Base-by-base conservation (phyloP, 1,140 invertebrate genomes). In the Drosophila bocki region DNA sequence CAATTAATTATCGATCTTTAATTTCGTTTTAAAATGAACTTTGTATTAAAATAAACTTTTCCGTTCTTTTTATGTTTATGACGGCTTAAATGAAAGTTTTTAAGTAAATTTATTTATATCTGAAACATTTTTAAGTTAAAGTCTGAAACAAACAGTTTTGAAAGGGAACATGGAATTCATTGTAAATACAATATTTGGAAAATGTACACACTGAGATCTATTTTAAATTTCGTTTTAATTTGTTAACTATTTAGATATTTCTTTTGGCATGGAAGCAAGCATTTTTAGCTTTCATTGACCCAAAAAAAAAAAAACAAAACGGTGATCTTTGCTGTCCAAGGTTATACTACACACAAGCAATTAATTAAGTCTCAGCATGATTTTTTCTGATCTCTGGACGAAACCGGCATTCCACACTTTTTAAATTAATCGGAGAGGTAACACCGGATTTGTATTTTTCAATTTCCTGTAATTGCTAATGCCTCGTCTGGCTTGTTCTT, bases 401-500 rank as follows among this genome's bases (percentile, higher is more conserved):
- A 50, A 33, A 37, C 26, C 37, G 13, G 59, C 72, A 63, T 75
- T 53, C 37, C 61, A 65, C 37, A 45, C 48, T 48, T 63, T 53
- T 44, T 47, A 59, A 42, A 50, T 58, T 47, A 80, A 72, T 67
- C 60, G 32, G 11, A 32, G 53, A 76, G 50, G 65, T 80, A 78
- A 70, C 64, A 81, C 75, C 51, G 59, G 78, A 87, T 82, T 87
- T 71, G 42, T 77, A 64, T 84, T 78, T 56, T 75, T 70, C 57
- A 41, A 44, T 75, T 75, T 78, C 33, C 44, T 47, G 58, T 57
- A 39, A 12, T 60, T 61, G 53, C 53, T 37, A 15, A 37, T 60
- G 42, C 35, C 53, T 63, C 22, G 17, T n/a, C n/a, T 37, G 33
- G n/a, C 41, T 35, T 76, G 42, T 45, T 35, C 47, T 3, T n/a